A percentile compares a stretch with the other conserved stretches of the same genome.
Evolutionary conservation across 2,888 invertebrate species (phyloP).

Genomic region (Sepiola atlantica): DNA sequence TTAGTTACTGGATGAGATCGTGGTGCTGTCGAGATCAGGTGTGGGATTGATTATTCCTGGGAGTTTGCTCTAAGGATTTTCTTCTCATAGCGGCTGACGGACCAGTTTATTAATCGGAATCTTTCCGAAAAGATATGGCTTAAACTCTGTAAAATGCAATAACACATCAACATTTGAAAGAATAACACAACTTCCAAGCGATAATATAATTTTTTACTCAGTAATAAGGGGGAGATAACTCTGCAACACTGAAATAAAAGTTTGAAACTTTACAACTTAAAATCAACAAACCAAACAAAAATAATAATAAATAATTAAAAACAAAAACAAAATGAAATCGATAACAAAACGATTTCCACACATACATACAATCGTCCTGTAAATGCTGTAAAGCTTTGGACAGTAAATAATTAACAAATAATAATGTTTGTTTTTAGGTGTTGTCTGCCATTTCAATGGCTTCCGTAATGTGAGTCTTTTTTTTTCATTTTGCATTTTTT

Average conservation of each 20-base stretch:
- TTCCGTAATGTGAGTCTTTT: neutral
- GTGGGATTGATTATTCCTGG: too few relatives aligned
- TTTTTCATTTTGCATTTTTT: neutral
- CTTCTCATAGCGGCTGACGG: too few relatives aligned
- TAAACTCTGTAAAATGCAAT: neutral
- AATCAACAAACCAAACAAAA: neutral
- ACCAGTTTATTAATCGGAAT: too few relatives aligned
- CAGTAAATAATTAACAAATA: neutral
- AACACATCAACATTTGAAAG: neutral
- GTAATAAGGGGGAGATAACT: neutral
- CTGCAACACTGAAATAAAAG: neutral
- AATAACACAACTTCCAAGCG: neutral
- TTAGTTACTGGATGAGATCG: too few relatives aligned
- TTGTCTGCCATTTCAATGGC: neutral
- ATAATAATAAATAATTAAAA: neutral
- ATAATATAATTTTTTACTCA: conserved; percentile 32
- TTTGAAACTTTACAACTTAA: neutral
- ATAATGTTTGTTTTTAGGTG: neutral
- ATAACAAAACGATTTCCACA: neutral
- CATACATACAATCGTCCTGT: neutral
- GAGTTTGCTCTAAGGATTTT: too few relatives aligned
- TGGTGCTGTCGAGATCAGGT: too few relatives aligned
- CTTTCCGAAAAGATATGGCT: too few relatives aligned
- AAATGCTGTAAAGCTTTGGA: neutral
- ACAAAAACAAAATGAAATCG: neutral